Evolutionary conservation across 64 coral and sea anemone species (phyloP).

Genomic region (Montipora efflorescens): DNA sequence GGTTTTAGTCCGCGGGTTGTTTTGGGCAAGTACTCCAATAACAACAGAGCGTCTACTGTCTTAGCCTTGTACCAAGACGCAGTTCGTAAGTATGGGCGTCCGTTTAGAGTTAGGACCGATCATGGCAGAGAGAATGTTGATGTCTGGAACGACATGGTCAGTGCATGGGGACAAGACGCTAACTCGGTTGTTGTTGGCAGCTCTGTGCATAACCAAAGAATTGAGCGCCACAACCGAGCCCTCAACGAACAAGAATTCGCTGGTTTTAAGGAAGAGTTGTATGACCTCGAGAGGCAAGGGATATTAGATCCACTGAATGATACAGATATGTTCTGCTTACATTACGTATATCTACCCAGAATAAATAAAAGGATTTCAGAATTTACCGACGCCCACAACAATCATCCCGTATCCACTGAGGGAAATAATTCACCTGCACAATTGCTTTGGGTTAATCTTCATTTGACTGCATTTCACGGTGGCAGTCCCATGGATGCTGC

Average conservation of each 20-base stretch:
- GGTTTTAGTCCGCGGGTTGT: constrained; percentile 24
- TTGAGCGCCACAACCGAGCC: constrained; percentile 71
- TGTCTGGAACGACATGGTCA: constrained; percentile 64
- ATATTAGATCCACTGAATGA: constrained; percentile 69
- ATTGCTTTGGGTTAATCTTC: constrained; percentile 24
- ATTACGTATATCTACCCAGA: constrained; percentile 68
- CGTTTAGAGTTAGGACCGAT: constrained; percentile 54
- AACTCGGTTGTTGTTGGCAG: constrained; percentile 32
- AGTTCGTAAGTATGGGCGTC: constrained; percentile 34
- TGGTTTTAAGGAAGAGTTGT: constrained; percentile 54
- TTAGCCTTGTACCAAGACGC: constrained; percentile 4
- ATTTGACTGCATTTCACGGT: not conserved
- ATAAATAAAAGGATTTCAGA: constrained; percentile 48
- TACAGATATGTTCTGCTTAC: constrained; percentile 65
- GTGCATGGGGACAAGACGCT: not conserved
- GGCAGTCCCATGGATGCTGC: not conserved
- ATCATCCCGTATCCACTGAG: constrained; percentile 66
- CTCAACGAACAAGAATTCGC: constrained; percentile 16
- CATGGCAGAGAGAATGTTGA: constrained; percentile 62
- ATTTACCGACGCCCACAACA: constrained; percentile 64
- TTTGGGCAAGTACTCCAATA: not conserved
- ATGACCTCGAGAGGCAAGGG: constrained; percentile 50
- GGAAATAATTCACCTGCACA: constrained; percentile 46
- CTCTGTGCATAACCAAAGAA: constrained; percentile 73
- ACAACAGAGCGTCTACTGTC: constrained; percentile 27